Conservation (phyloP, 2,888 invertebrate species). For the Sthenelais limicola region DNA sequence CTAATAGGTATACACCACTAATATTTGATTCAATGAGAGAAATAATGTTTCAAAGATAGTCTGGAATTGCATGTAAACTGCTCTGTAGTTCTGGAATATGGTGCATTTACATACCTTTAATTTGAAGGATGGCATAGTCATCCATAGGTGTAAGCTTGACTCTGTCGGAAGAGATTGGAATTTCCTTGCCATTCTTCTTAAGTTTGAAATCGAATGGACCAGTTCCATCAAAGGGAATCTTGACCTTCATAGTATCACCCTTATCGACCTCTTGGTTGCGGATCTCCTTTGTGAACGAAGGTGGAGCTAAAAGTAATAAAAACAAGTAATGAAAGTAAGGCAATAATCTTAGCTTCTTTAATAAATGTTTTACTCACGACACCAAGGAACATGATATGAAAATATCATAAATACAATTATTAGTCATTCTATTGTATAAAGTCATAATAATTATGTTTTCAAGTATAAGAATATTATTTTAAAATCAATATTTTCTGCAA, state of each 20-base stretch:
- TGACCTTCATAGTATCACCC: conserved; percentile 97
- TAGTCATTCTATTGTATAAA: too few species aligned
- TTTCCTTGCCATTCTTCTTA: conserved; percentile 84
- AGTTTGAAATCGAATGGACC: conserved; percentile 93
- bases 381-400: too few species aligned
- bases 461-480: too few species aligned
- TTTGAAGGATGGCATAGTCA: conserved; percentile 95
- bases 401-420: background rate
- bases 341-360: too few species aligned
- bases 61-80: too few species aligned
- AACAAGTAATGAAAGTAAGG: conserved; percentile 19
- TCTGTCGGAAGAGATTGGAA: conserved; percentile 76
- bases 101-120: conserved; percentile 80
- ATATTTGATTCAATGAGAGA: too few species aligned
- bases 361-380: too few species aligned
- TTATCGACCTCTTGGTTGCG: conserved; percentile 91
- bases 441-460: too few species aligned
- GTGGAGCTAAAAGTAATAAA: conserved; percentile 84
- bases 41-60: too few species aligned
- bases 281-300: conserved; percentile 91
- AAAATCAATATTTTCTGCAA: too few species aligned
- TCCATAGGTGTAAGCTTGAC: conserved; percentile 80
- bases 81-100: too few species aligned
- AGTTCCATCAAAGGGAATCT: conserved; percentile 96
- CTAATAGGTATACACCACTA: too few species aligned